Base-by-base conservation (phyloP, 2,113 vertebrate genomes). In the Candoia aspera region DNA sequence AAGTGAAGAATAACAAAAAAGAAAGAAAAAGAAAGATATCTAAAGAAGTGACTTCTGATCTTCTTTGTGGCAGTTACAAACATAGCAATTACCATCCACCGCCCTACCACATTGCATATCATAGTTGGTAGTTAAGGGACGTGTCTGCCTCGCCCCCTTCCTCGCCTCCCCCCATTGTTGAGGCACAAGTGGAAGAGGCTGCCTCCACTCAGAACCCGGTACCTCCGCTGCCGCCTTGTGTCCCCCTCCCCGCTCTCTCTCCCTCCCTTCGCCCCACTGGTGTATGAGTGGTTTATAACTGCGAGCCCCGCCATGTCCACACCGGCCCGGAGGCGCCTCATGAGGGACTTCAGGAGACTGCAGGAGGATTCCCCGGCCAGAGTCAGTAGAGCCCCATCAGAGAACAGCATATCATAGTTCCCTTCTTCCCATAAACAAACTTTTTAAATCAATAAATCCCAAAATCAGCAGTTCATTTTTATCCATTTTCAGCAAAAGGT, bases 341-440 rank as follows among this genome's bases (percentile, higher is more conserved):
- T 99, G 99, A 97, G 98, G 96, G 99, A 99, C 97, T 99, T 99
- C 98, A 99, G 99, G 98, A 98, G 99, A n/a, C n/a, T n/a, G n/a
- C n/a, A n/a, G n/a, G n/a, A n/a, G n/a, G n/a, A n/a, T n/a, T n/a
- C n/a, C n/a, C n/a, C n/a, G n/a, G n/a, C n/a, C n/a, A n/a, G n/a
- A n/a, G n/a, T n/a, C n/a, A n/a, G n/a, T n/a, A n/a, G n/a, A n/a
- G n/a, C n/a, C n/a, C n/a, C n/a, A n/a, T n/a, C n/a, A n/a, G n/a
- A n/a, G n/a, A n/a, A n/a, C n/a, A n/a, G n/a, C n/a, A n/a, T n/a
- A n/a, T n/a, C 26, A 29, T 29, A 64, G 29, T 64, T 64, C 26
- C 60, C 24, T 64, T 64, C 26, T 17, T 64, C 60, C 60, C 60
- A 64, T 64, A 64, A 64, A 64, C 26, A 64, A 64, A 64, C 60